phyloP scores from a whole-genome alignment of 1,140 invertebrate genomes.

The Drosophila persimilis region DNA sequence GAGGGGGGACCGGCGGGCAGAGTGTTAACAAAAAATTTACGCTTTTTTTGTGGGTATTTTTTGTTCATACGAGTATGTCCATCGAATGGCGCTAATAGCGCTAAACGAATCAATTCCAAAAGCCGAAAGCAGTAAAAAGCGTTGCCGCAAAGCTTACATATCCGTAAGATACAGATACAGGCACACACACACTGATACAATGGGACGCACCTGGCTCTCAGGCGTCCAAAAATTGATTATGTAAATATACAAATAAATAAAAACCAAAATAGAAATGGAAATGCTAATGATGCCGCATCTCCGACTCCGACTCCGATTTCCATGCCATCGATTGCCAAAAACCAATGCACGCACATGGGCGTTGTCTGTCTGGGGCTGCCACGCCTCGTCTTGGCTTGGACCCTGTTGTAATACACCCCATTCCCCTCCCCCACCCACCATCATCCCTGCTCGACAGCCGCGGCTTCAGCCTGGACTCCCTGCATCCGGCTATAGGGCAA shows the following conservation, averaged over 20 bases:
- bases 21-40: conserved; percentile 66
- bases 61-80: conserved; percentile 47
- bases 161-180: conserved; percentile 42
- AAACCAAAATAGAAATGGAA: conserved; percentile 58
- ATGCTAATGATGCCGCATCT: conserved; percentile 63
- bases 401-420: not conserved
- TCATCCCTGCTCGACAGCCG: conserved; percentile 2
- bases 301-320: conserved; percentile 20
- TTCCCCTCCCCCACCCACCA: not conserved
- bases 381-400: conserved; percentile 17
- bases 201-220: conserved; percentile 32
- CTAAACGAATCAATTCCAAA: conserved; percentile 75
- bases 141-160: conserved; percentile 67
- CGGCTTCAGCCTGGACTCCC: conserved; percentile 37
- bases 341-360: conserved; percentile 66
- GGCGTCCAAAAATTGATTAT: conserved; percentile 57
- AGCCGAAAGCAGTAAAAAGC: conserved; percentile 57
- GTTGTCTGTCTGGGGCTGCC: conserved; percentile 26
- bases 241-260: conserved; percentile 61
- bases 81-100: conserved; percentile 73
- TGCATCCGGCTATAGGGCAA: conserved; percentile 7
- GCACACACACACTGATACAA: conserved; percentile 15
- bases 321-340: conserved; percentile 39
- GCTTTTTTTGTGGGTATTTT: conserved; percentile 32
- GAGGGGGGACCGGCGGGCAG: conserved; percentile 6